These are phyloP conservation scores for Tetranychus piercei DNA, from an alignment of 2,888 invertebrate species.

Conservation along the genomic window DNA sequence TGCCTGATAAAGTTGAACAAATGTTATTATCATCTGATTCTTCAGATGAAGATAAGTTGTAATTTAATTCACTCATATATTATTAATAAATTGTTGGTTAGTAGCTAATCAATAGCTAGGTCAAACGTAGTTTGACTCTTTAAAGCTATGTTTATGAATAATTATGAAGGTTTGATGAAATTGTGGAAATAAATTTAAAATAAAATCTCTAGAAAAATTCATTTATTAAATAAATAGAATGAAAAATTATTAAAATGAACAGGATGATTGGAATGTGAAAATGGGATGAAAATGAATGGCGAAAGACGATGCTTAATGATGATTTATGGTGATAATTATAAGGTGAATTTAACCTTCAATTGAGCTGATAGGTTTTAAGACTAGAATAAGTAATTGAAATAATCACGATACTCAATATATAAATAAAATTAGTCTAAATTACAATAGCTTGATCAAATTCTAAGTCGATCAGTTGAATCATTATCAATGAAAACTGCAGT, in stretches of 20 bases:
- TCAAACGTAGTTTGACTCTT: too few relatives aligned
- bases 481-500: background rate
- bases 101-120: too few relatives aligned
- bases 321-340: background rate
- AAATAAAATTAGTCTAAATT: background rate
- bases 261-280: background rate
- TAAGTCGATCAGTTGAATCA: background rate
- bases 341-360: background rate
- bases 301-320: background rate
- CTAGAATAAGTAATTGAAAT: background rate
- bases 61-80: background rate
- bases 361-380: background rate
- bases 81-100: too few relatives aligned
- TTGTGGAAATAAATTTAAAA: too few relatives aligned
- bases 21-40: background rate
- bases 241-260: too few relatives aligned
- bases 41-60: background rate
- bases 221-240: too few relatives aligned
- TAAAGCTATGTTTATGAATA: too few relatives aligned
- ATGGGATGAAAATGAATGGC: background rate
- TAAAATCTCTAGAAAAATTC: too few relatives aligned
- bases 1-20: conserved; percentile 24
- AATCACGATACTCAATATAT: background rate
- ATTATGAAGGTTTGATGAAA: too few relatives aligned
- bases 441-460: background rate